Percentiles rank a stretch among this genome's conserved stretches.
These are phyloP conservation scores for Gastracanthus pulcherrimus DNA, from an alignment of 2,888 invertebrate genomes.

Conservation along the genomic window DNA sequence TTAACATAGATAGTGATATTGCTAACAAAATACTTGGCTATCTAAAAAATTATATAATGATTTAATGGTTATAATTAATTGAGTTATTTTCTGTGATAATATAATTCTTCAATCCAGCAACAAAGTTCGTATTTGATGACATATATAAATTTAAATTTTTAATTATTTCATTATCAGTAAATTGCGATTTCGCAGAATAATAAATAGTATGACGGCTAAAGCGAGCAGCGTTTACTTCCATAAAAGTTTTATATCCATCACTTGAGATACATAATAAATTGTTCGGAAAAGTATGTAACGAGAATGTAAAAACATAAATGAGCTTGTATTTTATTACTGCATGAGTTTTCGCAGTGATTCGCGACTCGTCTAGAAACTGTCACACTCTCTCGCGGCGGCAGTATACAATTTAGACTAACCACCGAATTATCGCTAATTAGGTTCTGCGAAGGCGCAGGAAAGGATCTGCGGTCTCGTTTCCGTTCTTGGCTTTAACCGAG, in stretches of 20 bases:
- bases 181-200: background rate
- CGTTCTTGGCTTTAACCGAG: background rate
- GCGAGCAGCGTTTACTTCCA: background rate
- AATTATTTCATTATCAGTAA: conserved; percentile 13
- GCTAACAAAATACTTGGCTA: too few species aligned
- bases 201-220: background rate
- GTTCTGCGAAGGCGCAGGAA: conserved; percentile 56
- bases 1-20: too few species aligned
- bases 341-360: background rate
- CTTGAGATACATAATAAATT: conserved; percentile 8
- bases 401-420: conserved; percentile 8
- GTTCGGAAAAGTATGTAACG: conserved; percentile 13
- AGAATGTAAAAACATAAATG: background rate
- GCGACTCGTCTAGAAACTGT: conserved; percentile 19
- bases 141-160: background rate
- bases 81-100: background rate
- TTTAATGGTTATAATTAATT: background rate
- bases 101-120: background rate
- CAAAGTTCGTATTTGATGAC: background rate
- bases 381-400: background rate
- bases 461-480: conserved; percentile 9
- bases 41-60: background rate
- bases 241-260: background rate
- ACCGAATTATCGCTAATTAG: conserved; percentile 58
- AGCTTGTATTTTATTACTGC: background rate